Base-by-base conservation (phyloP, 2,113 vertebrate genomes). In the Lepus europaeus region DNA sequence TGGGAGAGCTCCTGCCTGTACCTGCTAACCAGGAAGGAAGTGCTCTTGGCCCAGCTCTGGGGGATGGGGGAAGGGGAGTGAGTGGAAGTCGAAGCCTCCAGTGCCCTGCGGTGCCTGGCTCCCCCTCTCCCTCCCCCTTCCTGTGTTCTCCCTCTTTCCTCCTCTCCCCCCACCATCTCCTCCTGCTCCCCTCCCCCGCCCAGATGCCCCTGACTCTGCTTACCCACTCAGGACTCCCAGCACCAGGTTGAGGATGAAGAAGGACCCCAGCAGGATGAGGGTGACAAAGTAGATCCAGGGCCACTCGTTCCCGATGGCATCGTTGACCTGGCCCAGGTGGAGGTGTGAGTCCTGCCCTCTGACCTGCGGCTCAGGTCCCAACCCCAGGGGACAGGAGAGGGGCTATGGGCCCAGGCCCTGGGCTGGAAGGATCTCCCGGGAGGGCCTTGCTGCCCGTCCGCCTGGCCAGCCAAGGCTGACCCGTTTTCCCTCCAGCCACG, bases 151-250 rank as follows among this genome's bases (percentile, higher is more conserved):
- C 16, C 6, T 29, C 45, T 1, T 36, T 2, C 0, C 56, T 4
- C 27, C 16, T 23, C 11, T 22, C 1, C n/a, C 8, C 5, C 22
- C 14, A 0, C 45, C 45, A 13, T 6, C 45, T 10, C 74, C 20
- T 16, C 16, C 25, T 17, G 29, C 13, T 9, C 1, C 27, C 4
- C 6, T 5, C 5, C 22, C 9, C 6, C 17, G 0, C 4, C 66
- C 51, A 2, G 33, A 64, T 25, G 22, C 33, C 49, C 27, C 2
- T 23, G 63, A 27, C 3, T 27, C 7, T 72, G 51, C 98, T 98
- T 98, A 99, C 99, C 99, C 99, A 2, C 99, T 99, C 84, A 99
- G 99, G 89, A 99, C 99, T 0, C 99, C 99, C 96, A 99, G 98
- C 92, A 99, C 99, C 90, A 99, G 98, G 96, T 99, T 99, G 88